phyloP scores from a whole-genome alignment of 2,113 vertebrate species.

The Otolemur garnettii region DNA sequence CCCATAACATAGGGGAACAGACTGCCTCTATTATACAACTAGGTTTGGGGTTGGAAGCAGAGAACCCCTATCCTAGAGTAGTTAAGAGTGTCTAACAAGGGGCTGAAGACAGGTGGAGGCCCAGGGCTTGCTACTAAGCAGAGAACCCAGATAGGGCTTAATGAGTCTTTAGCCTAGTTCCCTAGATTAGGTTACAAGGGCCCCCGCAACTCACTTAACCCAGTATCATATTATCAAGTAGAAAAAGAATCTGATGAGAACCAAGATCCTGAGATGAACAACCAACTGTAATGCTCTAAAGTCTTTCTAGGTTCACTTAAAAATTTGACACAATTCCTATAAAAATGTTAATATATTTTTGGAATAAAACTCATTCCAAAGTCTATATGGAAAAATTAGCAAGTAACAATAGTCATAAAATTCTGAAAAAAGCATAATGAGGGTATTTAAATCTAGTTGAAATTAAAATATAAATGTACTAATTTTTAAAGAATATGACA shows the following conservation, averaged over 20 bases:
- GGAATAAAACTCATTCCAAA: too few species aligned
- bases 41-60: not conserved
- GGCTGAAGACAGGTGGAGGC: not conserved
- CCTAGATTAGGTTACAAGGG: not conserved
- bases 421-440: not conserved
- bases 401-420: not conserved
- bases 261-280: not conserved
- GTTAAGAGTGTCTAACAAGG: not conserved
- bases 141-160: not conserved
- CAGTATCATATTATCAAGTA: not conserved
- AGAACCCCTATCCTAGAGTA: not conserved
- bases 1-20: not conserved
- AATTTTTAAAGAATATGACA: not conserved
- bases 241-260: not conserved
- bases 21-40: not conserved
- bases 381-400: not conserved
- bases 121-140: not conserved
- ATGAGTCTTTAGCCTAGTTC: not conserved
- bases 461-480: not conserved
- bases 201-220: not conserved
- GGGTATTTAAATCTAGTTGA: not conserved
- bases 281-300: not conserved
- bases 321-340: too few species aligned
- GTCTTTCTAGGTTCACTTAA: too few species aligned
- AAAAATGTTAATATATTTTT: too few species aligned